phyloP scores from a whole-genome alignment of 2,113 vertebrate species.

The Chiloscyllium plagiosum region DNA sequence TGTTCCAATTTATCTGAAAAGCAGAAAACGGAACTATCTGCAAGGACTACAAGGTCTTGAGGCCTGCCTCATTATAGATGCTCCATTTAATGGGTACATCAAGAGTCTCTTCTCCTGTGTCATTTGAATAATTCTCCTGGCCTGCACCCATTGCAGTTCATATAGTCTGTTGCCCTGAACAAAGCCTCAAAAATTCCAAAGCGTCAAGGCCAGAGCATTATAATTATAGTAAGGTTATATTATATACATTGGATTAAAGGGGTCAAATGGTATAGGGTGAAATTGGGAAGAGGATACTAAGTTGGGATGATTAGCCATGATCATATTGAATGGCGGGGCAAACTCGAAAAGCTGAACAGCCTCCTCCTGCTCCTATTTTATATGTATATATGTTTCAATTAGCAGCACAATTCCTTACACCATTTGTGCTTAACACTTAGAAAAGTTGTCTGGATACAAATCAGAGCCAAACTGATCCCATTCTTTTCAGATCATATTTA shows the following conservation, averaged over 20 bases:
- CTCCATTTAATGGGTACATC: not conserved
- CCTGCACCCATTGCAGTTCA: not conserved
- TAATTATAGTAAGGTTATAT: too few species aligned
- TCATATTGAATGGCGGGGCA: too few species aligned
- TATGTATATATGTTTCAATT: too few species aligned
- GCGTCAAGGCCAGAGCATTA: not conserved
- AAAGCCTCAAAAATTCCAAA: not conserved
- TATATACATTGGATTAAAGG: too few species aligned
- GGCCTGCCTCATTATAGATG: not conserved
- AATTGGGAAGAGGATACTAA: too few species aligned
- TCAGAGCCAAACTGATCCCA: not conserved
- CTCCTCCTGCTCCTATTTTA: too few species aligned
- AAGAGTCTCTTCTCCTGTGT: not conserved
- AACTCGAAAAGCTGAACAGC: too few species aligned
- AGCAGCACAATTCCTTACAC: not conserved
- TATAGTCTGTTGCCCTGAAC: not conserved
- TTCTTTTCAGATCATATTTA: not conserved
- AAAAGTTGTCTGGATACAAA: not conserved
- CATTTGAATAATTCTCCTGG: not conserved
- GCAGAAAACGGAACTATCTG: not conserved
- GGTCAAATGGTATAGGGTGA: too few species aligned
- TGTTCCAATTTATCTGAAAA: not conserved
- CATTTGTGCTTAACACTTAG: not conserved
- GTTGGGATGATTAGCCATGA: too few species aligned
- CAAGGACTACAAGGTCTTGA: not conserved